Percentiles rank a stretch among this genome's conserved stretches.
Conservation (phyloP, 2,888 invertebrate species). For the Anthoptus insignis region DNA sequence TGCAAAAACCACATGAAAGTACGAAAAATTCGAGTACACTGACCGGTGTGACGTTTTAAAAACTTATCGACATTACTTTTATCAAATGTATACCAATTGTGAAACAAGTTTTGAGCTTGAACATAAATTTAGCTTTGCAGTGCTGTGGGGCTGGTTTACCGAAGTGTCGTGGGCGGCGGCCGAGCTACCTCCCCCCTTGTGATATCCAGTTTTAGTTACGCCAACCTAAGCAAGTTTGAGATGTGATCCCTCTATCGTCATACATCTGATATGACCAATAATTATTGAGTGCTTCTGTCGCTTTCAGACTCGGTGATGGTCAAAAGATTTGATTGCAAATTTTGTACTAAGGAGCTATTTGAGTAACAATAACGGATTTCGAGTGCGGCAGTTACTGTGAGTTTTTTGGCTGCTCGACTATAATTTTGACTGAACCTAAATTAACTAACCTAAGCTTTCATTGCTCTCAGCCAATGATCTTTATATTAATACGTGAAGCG, state of each 20-base stretch:
- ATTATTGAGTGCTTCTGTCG: too few relatives aligned
- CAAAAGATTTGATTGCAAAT: too few relatives aligned
- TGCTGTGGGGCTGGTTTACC: conserved; percentile 29
- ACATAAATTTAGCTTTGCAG: conserved; percentile 73
- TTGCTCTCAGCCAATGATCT: too few relatives aligned
- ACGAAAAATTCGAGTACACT: background rate
- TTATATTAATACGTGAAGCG: too few relatives aligned
- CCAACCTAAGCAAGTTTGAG: background rate
- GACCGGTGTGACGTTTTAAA: conserved; percentile 1
- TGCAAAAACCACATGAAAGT: background rate
- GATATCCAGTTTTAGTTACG: conserved; percentile 8
- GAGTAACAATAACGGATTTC: too few relatives aligned
- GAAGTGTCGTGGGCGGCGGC: background rate
- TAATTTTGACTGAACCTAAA: too few relatives aligned
- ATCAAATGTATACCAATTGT: conserved; percentile 50
- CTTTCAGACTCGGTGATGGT: too few relatives aligned
- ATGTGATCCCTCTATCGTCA: background rate
- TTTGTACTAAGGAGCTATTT: too few relatives aligned
- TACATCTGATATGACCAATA: too few relatives aligned
- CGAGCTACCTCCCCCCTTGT: background rate
- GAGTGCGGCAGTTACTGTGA: too few relatives aligned
- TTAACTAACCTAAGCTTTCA: too few relatives aligned
- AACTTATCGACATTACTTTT: conserved; percentile 13
- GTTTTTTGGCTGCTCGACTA: too few relatives aligned
- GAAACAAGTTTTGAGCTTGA: conserved; percentile 74